Base-by-base conservation (phyloP, 1,140 invertebrate genomes). In the Plutomurus gul region DNA sequence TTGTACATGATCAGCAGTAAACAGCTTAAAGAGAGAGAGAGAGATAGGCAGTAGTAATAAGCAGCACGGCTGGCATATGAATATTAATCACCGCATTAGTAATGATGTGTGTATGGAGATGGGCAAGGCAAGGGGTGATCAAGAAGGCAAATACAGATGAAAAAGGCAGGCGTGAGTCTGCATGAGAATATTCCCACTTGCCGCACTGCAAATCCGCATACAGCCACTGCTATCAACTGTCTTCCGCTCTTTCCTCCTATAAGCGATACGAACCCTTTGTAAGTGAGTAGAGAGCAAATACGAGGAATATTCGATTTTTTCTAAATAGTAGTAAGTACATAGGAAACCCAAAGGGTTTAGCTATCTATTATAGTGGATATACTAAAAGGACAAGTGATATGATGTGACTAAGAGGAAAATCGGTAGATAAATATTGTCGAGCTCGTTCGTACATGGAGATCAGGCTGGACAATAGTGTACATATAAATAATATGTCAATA, bases 171-270 rank as follows among this genome's bases (percentile, higher is more conserved):
- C 39, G 60, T 73, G 76, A 78, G 70, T 39, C 0, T 46, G 56
- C 56, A 78, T 78, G 76, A 78, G 70, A 73, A 78, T 71, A 65
- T 78, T 72, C 60, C 76, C 76, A 78, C 76, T 78, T 78, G 76
- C 76, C 51, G n/a, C n/a, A 40, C 25, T 0, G n/a, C 27, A 60
- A 40, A 65, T 43, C 33, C 74, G 20, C 16, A 65, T 77, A 33
- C n/a, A n/a, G n/a, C n/a, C n/a, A n/a, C n/a, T n/a, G n/a, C n/a
- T n/a, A n/a, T n/a, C n/a, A n/a, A n/a, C n/a, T n/a, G n/a, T n/a
- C n/a, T n/a, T 77, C 43, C 30, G 51, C 16, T 51, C 20, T 76
- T 18, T 27, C 5, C 8, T 30, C 11, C n/a, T n/a, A n/a, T 30
- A 49, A 5, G 47, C 4, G 18, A 51, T 51, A 22, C 20, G 25